Conservation (phyloP, 37 sponge, comb jelly and placozoan species). For the Ephydatia muelleri region DNA sequence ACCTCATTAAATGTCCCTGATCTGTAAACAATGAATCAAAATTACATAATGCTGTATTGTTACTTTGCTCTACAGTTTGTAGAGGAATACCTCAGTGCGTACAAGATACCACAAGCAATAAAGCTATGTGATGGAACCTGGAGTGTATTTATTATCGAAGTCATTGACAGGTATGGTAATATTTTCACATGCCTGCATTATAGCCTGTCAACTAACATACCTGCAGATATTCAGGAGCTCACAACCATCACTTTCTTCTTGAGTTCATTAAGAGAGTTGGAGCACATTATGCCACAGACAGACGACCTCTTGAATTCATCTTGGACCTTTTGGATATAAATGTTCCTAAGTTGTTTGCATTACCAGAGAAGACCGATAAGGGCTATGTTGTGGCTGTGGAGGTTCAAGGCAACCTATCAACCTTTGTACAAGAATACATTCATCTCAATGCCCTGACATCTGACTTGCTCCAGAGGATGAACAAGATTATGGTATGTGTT, state of each 20-base stretch:
- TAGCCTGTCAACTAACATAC: neutral
- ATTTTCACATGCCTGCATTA: neutral
- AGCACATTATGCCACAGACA: constrained; percentile 11
- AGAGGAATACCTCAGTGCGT: constrained; percentile 33
- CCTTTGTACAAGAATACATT: constrained; percentile 19
- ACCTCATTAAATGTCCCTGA: too few species aligned
- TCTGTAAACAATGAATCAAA: too few species aligned
- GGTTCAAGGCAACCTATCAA: neutral
- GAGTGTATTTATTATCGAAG: constrained; percentile 38
- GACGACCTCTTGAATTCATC: constrained; percentile 28
- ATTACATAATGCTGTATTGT: too few species aligned
- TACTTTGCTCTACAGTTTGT: constrained; percentile 28
- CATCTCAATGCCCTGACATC: neutral
- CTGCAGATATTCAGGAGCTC: constrained; percentile 18
- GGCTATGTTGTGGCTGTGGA: neutral
- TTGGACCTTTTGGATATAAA: constrained; percentile 45
- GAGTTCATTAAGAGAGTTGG: constrained; percentile 31
- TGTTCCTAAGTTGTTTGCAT: constrained; percentile 47
- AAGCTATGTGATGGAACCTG: constrained; percentile 55
- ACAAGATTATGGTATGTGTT: neutral
- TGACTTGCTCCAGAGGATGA: constrained; percentile 2
- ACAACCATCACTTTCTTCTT: constrained; percentile 24
- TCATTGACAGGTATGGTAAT: constrained; percentile 25
- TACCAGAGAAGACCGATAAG: neutral
- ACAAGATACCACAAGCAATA: constrained; percentile 17